These are phyloP conservation scores for Ophion ellenae DNA, from an alignment of 2,888 invertebrate species.

Conservation along the genomic window DNA sequence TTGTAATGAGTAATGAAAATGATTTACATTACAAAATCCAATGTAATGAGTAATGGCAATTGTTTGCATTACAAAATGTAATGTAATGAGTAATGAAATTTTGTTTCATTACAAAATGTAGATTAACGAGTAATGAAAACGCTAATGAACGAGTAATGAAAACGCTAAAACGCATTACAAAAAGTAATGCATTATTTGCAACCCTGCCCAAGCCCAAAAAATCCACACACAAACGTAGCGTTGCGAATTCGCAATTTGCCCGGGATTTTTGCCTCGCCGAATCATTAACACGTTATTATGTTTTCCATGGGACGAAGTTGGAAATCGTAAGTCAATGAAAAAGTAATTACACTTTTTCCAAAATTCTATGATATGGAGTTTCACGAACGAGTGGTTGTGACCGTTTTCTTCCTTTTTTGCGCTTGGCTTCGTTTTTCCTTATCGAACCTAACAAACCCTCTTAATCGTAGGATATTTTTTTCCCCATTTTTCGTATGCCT, in stretches of 20 bases:
- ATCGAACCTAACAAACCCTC: neutral
- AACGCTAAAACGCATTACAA: no score
- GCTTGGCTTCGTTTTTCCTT: neutral
- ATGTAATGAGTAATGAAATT: no score
- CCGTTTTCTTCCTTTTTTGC: slow-evolving; percentile 59
- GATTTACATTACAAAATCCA: no score
- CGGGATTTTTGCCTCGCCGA: neutral
- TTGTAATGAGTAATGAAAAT: no score
- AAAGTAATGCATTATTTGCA: no score
- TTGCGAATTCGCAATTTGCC: neutral
- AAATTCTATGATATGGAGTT: slow-evolving; percentile 56
- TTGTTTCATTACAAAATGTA: no score
- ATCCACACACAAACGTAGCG: no score
- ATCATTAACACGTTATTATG: slow-evolving; percentile 76
- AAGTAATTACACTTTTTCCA: slow-evolving; percentile 76
- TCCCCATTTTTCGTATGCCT: neutral
- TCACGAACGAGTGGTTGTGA: neutral
- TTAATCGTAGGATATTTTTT: neutral
- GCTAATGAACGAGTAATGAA: no score
- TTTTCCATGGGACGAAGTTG: slow-evolving; percentile 82
- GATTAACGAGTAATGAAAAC: no score
- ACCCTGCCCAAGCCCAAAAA: no score
- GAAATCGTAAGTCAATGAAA: slow-evolving; percentile 82
- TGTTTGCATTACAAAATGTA: no score
- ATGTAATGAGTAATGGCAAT: no score